Conservation (phyloP, 2,113 vertebrate genomes). For the Campylomormyrus numenius region DNA sequence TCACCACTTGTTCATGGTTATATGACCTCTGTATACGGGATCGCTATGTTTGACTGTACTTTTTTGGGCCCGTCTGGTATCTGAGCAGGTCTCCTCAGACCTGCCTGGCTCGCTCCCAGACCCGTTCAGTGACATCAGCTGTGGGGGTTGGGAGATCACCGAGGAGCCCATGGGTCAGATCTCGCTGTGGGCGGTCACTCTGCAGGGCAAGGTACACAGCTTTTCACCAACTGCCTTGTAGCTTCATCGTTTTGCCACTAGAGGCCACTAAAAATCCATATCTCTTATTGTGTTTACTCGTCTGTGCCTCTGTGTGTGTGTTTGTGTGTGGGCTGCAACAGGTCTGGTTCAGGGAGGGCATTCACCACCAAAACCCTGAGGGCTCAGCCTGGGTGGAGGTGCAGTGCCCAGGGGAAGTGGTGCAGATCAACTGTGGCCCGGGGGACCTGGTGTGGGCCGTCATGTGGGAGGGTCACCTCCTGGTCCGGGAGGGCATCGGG, state of each 20-base stretch:
- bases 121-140: slow-evolving; percentile 87
- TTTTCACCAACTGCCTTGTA: not conserved
- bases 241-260: slow-evolving; percentile 1
- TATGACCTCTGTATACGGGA: not conserved
- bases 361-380: slow-evolving; percentile 82
- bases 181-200: slow-evolving; percentile 85
- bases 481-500: slow-evolving; percentile 84
- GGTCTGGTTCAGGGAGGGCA: slow-evolving; percentile 87
- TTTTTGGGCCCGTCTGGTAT: not conserved
- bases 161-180: slow-evolving; percentile 79
- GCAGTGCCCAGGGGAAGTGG: slow-evolving; percentile 77
- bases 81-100: slow-evolving; percentile 69
- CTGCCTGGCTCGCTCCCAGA: slow-evolving; percentile 70
- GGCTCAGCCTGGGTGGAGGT: slow-evolving; percentile 78
- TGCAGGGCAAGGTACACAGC: slow-evolving; percentile 81
- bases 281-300: not conserved
- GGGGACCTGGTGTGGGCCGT: slow-evolving; percentile 89
- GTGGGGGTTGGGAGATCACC: slow-evolving; percentile 85
- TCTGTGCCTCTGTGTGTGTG: no score
- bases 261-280: not conserved
- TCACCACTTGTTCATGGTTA: not conserved
- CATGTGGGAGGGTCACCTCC: slow-evolving; percentile 89
- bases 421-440: slow-evolving; percentile 90
- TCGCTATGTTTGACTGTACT: not conserved
- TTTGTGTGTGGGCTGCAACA: slow-evolving; percentile 41